Evolutionary conservation across 53 echinoderm and acorn worm species (phyloP).

Genomic region (Holothuria leucospilota): DNA sequence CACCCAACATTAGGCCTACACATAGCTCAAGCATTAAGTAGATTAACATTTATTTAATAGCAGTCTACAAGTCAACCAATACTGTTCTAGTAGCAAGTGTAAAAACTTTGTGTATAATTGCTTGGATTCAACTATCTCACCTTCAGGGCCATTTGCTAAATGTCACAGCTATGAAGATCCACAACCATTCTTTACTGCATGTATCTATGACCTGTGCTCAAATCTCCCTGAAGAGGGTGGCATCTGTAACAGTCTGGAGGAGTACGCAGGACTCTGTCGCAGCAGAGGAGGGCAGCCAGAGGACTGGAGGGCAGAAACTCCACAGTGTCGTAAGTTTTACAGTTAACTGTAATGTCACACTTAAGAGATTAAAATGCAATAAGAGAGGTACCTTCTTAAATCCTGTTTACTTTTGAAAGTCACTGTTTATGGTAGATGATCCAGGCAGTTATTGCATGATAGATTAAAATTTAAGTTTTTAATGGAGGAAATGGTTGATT

Average conservation of each 20-base stretch:
- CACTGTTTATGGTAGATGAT: too few relatives aligned
- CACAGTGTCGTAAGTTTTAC: conserved; percentile 79
- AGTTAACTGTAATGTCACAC: background rate
- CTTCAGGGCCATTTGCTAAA: conserved; percentile 68
- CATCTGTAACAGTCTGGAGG: conserved; percentile 73
- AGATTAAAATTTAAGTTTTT: too few relatives aligned
- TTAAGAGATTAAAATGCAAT: too few relatives aligned
- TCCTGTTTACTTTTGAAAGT: too few relatives aligned
- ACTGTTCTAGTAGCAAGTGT: background rate
- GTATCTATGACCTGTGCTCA: conserved; percentile 83
- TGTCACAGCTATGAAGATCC: conserved; percentile 80
- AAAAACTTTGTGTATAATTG: background rate
- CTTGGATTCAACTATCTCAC: background rate
- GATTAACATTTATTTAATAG: too few relatives aligned
- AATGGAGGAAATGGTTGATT: too few relatives aligned
- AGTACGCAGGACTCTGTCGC: conserved; percentile 69
- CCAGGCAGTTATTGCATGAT: too few relatives aligned
- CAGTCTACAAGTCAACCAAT: too few relatives aligned
- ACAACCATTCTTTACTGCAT: conserved; percentile 61
- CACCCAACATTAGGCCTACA: too few relatives aligned
- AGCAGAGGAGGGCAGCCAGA: conserved; percentile 67
- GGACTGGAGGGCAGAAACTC: conserved; percentile 63
- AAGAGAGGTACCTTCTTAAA: background rate
- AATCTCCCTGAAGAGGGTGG: conserved; percentile 70
- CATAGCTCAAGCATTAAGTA: too few relatives aligned